Base-by-base conservation (phyloP, 2,113 vertebrate species). In the Poeciliopsis turrubarensis region DNA sequence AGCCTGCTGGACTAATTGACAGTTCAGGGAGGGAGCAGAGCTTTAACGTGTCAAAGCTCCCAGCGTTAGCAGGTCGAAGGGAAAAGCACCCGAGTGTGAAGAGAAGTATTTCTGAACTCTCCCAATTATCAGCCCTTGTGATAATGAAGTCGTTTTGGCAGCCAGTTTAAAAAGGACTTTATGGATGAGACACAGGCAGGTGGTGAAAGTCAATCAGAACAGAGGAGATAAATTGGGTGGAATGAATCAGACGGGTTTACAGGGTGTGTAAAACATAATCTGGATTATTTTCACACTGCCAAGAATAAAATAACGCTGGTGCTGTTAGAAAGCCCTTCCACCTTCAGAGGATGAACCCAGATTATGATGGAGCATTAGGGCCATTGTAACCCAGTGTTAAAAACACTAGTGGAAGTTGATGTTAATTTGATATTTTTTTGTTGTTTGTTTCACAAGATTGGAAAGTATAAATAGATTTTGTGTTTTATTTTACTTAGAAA, bases 11-110 rank as follows among this genome's bases (percentile, higher is more conserved):
- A 72, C 11, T 70, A 65, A 76, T 5, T 74, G 72, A 70, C 75
- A 79, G 60, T 73, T 81, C 27, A 69, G 62, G 60, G 34, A 69
- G 62, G 60, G 41, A 29, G 6, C 72, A 31, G 27, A n/a, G 19
- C n/a, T 64, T n/a, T 6, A 19, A 57, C 22, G 19, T 10, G 5
- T 31, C 2, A 19, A 29, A 26, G 34, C 39, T 61, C 12, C 22
- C 26, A 25, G 37, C 15, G 27, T 27, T 37, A 26, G 32, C 47
- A 70, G 19, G 14, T n/a, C 11, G 61, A 19, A 27, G 30, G 22
- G 31, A 57, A 0, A 74, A 15, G 34, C 65, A 60, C 7, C 15
- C 5, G 7, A 11, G 9, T 51, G 41, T 15, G 51, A 10, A 25
- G 51, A 26, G 5, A 12, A 22, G 3, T 29, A 11, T 47, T 30